Evolutionary conservation across 2,113 vertebrate species (phyloP), one percentile per base, ranked within the genome.

Genomic region (Terrapene triunguis): DNA sequence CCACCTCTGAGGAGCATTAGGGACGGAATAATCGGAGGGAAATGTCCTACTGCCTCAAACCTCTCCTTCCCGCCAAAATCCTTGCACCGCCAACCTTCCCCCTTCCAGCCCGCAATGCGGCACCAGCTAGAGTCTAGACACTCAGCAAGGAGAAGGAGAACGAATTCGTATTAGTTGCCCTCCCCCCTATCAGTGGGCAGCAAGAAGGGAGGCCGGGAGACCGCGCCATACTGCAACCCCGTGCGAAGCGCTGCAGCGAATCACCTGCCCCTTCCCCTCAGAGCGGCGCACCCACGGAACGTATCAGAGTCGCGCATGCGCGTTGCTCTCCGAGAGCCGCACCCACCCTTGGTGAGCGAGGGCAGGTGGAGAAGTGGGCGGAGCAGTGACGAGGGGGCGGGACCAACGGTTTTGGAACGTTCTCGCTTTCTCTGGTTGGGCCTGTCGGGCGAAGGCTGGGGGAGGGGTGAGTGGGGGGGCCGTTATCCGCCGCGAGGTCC

Each of bases 381-480:
- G 47, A 10, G 53, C 55, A 57, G 10, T 57, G 55, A 57, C 2
- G 25, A 57, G 5, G 57, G 27, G 27, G 27, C 27, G 57, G 57
- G 24, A 6, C 9, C 19, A 83, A 44, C 16, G 5, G 54, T 38
- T 32, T 25, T 59, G 38, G 81, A 59, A 83, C 12, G 25, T 11
- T 11, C n/a, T 19, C 32, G 22, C n/a, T 14, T 8, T 13, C 10
- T 6, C 21, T 10, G 35, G 12, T 27, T 38, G 29, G 51, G 22
- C 35, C 14, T 24, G 22, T 82, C 42, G 21, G n/a, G n/a, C 8
- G 6, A 12, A 3, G 50, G 11, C 22, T 7, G 7, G 5, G 82
- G 27, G 27, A 69, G 55, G 6, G 35, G n/a, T 0, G 0, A 54
- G 29, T 0, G 0, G 29, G 82, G 27, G 27, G 5, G 57, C 5